A percentile compares a stretch with the other conserved stretches of the same genome.
phyloP scores from a whole-genome alignment of 1,140 invertebrate genomes.

The Plectus sambesii region DNA sequence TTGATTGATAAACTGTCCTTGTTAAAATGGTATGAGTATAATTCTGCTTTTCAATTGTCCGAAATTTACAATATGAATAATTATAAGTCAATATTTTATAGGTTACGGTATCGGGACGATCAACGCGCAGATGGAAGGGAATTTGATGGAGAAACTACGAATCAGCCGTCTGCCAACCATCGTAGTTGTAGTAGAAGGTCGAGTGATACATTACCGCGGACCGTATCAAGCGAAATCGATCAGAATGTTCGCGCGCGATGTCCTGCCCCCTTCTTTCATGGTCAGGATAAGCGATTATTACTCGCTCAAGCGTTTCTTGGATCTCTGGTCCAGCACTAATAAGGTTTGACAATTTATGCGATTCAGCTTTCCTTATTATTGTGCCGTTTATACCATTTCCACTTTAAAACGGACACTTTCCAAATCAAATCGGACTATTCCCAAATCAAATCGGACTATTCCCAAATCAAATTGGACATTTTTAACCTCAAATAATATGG shows the following conservation, averaged over 20 bases:
- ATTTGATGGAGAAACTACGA: conserved; percentile 37
- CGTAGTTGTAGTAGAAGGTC: conserved; percentile 35
- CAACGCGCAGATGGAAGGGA: conserved; percentile 33
- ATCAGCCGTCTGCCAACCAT: conserved; percentile 29
- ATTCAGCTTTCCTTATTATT: conserved; percentile 5
- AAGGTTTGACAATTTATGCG: conserved; percentile 20
- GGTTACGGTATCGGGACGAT: conserved; percentile 39
- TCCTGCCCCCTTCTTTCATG: conserved; percentile 34
- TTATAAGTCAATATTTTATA: too few relatives aligned
- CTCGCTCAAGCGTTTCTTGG: conserved; percentile 30
- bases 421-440: too few relatives aligned
- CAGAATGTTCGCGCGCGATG: conserved; percentile 37
- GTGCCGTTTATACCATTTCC: too few relatives aligned
- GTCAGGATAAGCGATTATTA: conserved; percentile 22
- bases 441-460: too few relatives aligned
- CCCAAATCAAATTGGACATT: too few relatives aligned
- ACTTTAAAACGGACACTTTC: too few relatives aligned
- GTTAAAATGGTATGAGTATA: too few relatives aligned
- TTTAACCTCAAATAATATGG: too few relatives aligned
- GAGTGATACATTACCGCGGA: conserved; percentile 32
- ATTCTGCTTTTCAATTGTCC: too few relatives aligned
- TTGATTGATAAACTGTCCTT: too few relatives aligned
- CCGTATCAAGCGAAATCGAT: conserved; percentile 22
- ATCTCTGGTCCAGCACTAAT: conserved; percentile 35
- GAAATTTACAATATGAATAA: too few relatives aligned